Base-by-base conservation (phyloP, 2,113 vertebrate species). In the Alligator sinensis region DNA sequence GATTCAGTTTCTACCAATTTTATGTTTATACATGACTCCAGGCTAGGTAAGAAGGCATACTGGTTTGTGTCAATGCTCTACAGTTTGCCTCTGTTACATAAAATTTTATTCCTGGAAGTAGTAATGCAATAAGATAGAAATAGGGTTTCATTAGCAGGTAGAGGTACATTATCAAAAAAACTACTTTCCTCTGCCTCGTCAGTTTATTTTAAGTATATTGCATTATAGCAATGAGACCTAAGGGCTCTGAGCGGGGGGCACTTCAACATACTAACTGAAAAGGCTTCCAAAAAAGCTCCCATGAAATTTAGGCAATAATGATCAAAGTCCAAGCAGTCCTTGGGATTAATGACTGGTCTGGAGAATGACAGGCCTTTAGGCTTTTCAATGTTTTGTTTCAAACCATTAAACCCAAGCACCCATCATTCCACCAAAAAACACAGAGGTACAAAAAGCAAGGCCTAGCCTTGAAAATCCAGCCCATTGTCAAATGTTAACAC, bases 11-110 rank as follows among this genome's bases (percentile, higher is more conserved):
- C 75, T 95, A 87, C 85, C 87, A 88, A 63, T 75, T 83, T 82
- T 58, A 58, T 91, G 87, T 86, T 90, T 92, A 77, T 76, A 87
- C 34, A 87, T 82, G 87, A 96, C 90, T 90, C 78, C 81, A 80
- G 91, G 90, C 91, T 94, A 80, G 89, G 28, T 82, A 88, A 84
- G 11, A 95, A 77, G 0, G 0, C 1, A 0, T 84, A 22, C 80
- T 95, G 88, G 91, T 96, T 95, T 87, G 80, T 94, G 86, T 66
- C 84, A 94, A 15, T 62, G 85, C 83, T 93, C 76, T 68, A 55
- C 76, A 54, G 2, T 59, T 95, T 95, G 27, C 72, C 91, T 95
- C 70, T 81, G 70, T 91, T 94, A 84, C 25, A 55, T 76, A 84
- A 76, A 60, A 84, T 27, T 91, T 90, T 72, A 81, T 90, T 87